These are phyloP conservation scores for Cataglyphis hispanica DNA, from an alignment of 1,140 invertebrate genomes.

Conservation along the genomic window DNA sequence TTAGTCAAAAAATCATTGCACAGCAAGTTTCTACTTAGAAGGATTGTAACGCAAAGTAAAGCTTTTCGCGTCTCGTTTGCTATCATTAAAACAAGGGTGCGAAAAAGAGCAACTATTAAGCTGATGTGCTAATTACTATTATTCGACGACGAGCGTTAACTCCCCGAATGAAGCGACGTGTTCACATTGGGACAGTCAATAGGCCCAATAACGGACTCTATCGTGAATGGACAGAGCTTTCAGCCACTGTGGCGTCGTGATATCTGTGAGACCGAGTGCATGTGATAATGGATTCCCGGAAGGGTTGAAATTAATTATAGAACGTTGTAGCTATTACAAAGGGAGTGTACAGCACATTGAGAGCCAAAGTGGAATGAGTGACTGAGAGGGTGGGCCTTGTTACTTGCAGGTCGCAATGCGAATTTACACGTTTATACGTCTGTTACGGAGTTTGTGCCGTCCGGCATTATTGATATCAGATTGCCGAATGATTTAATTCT, in stretches of 20 bases:
- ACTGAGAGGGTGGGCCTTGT: slow-evolving; percentile 36
- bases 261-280: slow-evolving; percentile 76
- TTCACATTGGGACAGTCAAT: slow-evolving; percentile 50
- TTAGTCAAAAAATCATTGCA: not conserved
- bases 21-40: not conserved
- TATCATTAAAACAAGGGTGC: slow-evolving; percentile 1
- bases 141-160: slow-evolving; percentile 7
- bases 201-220: slow-evolving; percentile 33
- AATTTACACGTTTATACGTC: slow-evolving; percentile 60
- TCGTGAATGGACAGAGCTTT: slow-evolving; percentile 62
- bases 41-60: not conserved
- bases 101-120: slow-evolving; percentile 47
- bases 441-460: slow-evolving; percentile 40
- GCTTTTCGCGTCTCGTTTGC: not conserved
- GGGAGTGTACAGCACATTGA: slow-evolving; percentile 46
- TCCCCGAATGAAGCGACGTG: slow-evolving; percentile 16
- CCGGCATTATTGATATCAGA: slow-evolving; percentile 41
- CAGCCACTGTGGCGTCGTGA: slow-evolving; percentile 64
- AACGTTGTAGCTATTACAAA: slow-evolving; percentile 74
- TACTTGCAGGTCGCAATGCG: slow-evolving; percentile 55
- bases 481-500: slow-evolving; percentile 30
- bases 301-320: slow-evolving; percentile 82
- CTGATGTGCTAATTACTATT: slow-evolving; percentile 43
- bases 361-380: slow-evolving; percentile 44
- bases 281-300: slow-evolving; percentile 77